Evolutionary conservation across 1,140 invertebrate species (phyloP).

Genomic region (Calephelis virginiensis): DNA sequence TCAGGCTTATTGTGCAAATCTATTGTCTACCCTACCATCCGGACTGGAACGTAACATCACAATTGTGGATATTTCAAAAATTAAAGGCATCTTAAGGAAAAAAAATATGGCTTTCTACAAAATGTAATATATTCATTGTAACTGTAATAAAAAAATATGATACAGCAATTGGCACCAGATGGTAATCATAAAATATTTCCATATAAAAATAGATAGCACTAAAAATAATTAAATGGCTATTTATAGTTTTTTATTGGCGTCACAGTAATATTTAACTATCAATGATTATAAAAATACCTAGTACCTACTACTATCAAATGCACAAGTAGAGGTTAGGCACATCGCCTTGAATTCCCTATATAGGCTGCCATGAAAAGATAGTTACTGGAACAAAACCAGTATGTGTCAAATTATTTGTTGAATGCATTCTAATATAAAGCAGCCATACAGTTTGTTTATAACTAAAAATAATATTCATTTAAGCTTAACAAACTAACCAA

Average conservation of each 20-base stretch:
- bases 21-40: no score
- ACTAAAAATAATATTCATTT: background rate
- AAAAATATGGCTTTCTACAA: background rate
- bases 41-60: no score
- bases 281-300: no score
- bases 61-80: no score
- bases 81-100: background rate
- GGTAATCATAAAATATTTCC: slow-evolving; percentile 39
- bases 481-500: background rate
- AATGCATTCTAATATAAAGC: background rate
- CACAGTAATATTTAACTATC: no score
- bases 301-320: no score
- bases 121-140: slow-evolving; percentile 6
- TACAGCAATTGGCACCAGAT: slow-evolving; percentile 55
- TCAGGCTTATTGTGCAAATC: no score
- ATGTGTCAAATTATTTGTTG: no score
- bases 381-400: no score
- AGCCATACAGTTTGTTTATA: background rate
- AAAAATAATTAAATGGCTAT: slow-evolving; percentile 23
- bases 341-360: no score
- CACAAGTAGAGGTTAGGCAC: no score
- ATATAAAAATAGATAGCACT: slow-evolving; percentile 30
- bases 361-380: no score
- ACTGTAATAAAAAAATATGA: slow-evolving; percentile 9
- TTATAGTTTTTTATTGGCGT: slow-evolving; percentile 3